Base-by-base conservation (phyloP, 2,888 invertebrate species). In the Parochlus steinenii region DNA sequence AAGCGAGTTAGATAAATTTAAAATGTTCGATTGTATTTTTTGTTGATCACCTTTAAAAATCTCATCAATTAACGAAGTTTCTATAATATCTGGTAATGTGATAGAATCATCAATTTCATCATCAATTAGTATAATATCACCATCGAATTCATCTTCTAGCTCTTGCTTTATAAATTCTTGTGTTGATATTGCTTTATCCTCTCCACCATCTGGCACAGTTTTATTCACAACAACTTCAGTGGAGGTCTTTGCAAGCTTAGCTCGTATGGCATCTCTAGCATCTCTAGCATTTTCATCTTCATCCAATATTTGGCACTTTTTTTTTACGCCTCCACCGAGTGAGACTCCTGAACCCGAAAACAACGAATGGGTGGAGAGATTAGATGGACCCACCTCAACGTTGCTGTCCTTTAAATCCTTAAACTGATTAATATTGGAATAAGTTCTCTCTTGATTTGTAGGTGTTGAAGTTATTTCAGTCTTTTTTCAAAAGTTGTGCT, bases 61-160 rank as follows among this genome's bases (percentile, higher is more conserved):
- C n/a, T n/a, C n/a, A n/a, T n/a, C n/a, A n/a, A n/a, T n/a, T n/a
- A n/a, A n/a, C n/a, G n/a, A n/a, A n/a, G n/a, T n/a, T n/a, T n/a
- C n/a, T n/a, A n/a, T n/a, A n/a, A n/a, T n/a, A n/a, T n/a, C 3
- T 15, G 17, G 12, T n/a, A 16, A 35, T 27, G 45, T 41, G 2
- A 41, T 10, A 1, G 39, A 38, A 24, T 47, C 46, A 28, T 45
- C 45, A 10, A 42, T 41, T 34, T 51, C 51, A 15, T 54, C 56
- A 35, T 53, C 54, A 6, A 59, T 56, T 25, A 59, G 44, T 1
- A 48, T 31, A 8, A 58, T 56, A 2, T 55, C 54, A 23, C 46
- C 50, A 10, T 43, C 44, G 17, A 36, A 36, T 17, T 36, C 36
- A 12, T 37, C 37, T 11, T 42, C 20, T 11, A 36, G 30, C 14